Evolutionary conservation across 2,797 vertebrate genomes (phyloP).

Genomic region (Enteromius argenteus): DNA sequence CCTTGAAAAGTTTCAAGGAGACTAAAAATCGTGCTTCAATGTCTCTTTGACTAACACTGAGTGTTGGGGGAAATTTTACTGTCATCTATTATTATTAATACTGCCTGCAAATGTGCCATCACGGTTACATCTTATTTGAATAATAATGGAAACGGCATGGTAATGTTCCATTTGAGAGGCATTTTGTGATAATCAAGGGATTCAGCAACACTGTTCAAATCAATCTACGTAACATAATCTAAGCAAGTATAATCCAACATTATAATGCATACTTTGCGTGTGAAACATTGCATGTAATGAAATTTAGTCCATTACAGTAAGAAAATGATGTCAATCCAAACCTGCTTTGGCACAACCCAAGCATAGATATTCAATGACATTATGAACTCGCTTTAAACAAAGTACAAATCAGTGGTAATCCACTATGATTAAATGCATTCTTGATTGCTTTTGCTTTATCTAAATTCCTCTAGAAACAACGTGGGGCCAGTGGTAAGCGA

Average conservation of each 20-base stretch:
- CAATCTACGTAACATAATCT: neutral
- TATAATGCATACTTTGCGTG: neutral
- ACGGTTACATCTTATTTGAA: too few species aligned
- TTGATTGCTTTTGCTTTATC: conserved; percentile 28
- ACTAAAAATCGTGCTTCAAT: conserved; percentile 9
- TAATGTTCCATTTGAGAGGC: neutral
- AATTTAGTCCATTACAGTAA: neutral
- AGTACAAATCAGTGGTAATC: conserved; percentile 40
- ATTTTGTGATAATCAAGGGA: neutral
- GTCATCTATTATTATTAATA: neutral
- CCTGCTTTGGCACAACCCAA: neutral
- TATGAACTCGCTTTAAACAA: conserved; percentile 31
- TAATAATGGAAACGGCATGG: neutral
- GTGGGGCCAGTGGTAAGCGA: neutral
- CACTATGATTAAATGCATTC: conserved; percentile 32
- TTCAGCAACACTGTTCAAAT: neutral
- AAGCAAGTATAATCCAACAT: neutral
- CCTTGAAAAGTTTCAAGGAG: neutral
- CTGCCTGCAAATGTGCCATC: neutral
- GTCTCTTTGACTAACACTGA: neutral
- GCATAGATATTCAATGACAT: neutral
- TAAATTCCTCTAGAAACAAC: conserved; percentile 19
- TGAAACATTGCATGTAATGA: neutral
- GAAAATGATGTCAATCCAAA: neutral
- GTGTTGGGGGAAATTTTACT: neutral